Evolutionary conservation across 2,888 invertebrate genomes (phyloP).

Genomic region (Himalopsyche tibetana): DNA sequence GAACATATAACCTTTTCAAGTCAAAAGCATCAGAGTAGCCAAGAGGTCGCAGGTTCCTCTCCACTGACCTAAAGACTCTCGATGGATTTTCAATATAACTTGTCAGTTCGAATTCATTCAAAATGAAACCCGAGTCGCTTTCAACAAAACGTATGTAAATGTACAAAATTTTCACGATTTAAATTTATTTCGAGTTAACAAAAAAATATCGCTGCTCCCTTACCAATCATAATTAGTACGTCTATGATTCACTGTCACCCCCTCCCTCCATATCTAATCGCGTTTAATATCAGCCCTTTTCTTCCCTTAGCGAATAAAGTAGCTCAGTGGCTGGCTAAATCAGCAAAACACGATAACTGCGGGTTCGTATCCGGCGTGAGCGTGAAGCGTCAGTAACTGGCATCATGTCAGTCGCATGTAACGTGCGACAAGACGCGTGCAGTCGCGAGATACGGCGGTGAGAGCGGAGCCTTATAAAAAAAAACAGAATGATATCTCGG

Average conservation of each 20-base stretch:
- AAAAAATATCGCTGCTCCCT: too few species aligned
- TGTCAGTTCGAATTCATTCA: too few species aligned
- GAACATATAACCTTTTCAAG: too few species aligned
- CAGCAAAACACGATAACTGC: background rate
- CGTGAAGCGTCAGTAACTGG: constrained; percentile 2
- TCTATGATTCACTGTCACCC: background rate
- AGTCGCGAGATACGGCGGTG: background rate
- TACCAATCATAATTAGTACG: background rate
- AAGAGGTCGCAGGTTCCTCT: too few species aligned
- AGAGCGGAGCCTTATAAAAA: background rate
- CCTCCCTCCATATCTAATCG: background rate
- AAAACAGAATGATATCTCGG: background rate
- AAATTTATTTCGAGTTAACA: too few species aligned
- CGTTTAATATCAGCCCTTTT: background rate
- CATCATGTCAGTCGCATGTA: background rate
- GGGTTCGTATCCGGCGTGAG: background rate
- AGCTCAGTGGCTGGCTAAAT: constrained; percentile 26
- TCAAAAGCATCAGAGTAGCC: too few species aligned
- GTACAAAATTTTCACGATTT: too few species aligned
- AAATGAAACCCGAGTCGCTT: too few species aligned
- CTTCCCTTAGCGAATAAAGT: background rate
- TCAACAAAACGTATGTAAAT: too few species aligned
- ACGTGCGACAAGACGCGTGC: background rate
- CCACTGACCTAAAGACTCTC: too few species aligned
- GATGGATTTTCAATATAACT: too few species aligned